A percentile compares a stretch with the other conserved stretches of the same genome.
phyloP scores from a whole-genome alignment of 2,113 vertebrate species.

The Gymnarchus niloticus region DNA sequence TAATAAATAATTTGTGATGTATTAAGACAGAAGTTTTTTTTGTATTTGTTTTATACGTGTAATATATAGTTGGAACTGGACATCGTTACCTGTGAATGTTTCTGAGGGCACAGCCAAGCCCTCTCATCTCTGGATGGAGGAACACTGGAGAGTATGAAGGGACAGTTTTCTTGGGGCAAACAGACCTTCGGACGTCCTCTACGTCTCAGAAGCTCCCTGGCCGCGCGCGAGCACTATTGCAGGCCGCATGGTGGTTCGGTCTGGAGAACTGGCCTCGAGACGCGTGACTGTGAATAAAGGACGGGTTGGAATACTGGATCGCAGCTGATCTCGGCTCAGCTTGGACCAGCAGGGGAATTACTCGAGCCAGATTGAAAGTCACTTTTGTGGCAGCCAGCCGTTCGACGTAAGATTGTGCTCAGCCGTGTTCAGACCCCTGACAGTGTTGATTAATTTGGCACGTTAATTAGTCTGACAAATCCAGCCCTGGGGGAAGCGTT shows the following conservation, averaged over 20 bases:
- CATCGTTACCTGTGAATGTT: conserved; percentile 51
- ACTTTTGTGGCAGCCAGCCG: neutral
- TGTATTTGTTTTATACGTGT: conserved; percentile 30
- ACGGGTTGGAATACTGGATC: neutral
- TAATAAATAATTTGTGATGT: conserved; percentile 18
- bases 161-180: neutral
- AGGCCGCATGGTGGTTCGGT: too few species aligned
- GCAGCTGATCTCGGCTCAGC: neutral
- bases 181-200: too few species aligned
- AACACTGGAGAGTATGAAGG: conserved; percentile 37
- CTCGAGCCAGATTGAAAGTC: neutral
- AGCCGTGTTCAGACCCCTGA: conserved; percentile 38
- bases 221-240: neutral
- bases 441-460: conserved; percentile 27
- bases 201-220: neutral
- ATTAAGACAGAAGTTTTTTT: conserved; percentile 21
- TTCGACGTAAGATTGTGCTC: conserved; percentile 39
- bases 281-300: neutral
- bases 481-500: conserved; percentile 33
- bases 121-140: conserved; percentile 14
- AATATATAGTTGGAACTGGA: conserved; percentile 47
- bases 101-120: conserved; percentile 27
- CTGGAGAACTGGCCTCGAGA: neutral
- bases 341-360: neutral
- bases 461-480: conserved; percentile 47